Percentiles rank a stretch among this genome's conserved stretches.
Conservation (phyloP, 2,797 vertebrate species). For the Manis pentadactyla region DNA sequence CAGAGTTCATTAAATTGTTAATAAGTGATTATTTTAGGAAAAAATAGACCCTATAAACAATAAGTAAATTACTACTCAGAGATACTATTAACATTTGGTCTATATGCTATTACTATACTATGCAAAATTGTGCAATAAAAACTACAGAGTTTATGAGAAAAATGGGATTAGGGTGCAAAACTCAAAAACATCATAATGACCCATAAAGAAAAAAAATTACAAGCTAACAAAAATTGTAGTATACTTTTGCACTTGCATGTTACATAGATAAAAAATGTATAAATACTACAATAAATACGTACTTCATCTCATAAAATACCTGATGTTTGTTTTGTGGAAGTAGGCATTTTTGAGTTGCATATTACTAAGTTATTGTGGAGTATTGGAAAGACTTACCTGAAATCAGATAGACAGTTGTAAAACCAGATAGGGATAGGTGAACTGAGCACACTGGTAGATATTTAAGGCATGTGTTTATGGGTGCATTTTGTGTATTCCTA, state of each 20-base stretch:
- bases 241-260: not conserved
- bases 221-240: not conserved
- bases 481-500: not conserved
- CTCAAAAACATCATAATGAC: not conserved
- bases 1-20: not conserved
- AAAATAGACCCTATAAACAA: not conserved
- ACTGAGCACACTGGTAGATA: not conserved
- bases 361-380: not conserved
- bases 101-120: not conserved
- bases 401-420: not conserved
- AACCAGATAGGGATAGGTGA: not conserved
- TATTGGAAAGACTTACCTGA: not conserved
- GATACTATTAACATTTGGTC: not conserved
- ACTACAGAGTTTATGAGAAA: not conserved
- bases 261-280: not conserved
- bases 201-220: not conserved
- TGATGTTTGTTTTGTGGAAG: not conserved
- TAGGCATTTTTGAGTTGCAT: too few relatives aligned
- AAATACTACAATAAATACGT: not conserved
- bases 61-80: not conserved
- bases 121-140: not conserved
- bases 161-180: not conserved
- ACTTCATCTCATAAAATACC: not conserved
- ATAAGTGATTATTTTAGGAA: not conserved
- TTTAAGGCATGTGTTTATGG: accelerated